Base-by-base conservation (phyloP, 2,113 vertebrate species). In the Dinomys branickii region DNA sequence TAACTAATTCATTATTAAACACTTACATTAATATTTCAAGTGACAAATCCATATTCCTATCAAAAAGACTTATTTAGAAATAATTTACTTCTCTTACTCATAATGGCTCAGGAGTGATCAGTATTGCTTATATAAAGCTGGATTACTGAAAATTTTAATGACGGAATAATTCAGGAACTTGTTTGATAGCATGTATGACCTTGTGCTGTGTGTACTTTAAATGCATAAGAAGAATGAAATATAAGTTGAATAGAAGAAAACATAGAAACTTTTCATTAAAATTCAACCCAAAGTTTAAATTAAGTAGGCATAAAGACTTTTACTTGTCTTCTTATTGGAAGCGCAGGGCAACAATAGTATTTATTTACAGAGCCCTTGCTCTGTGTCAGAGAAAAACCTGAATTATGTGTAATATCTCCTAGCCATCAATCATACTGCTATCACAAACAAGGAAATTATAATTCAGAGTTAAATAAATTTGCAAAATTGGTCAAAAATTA, bases 11-110 rank as follows among this genome's bases (percentile, higher is more conserved):
- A 73, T 17, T 38, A 82, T 50, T 61, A 75, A 33, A 67, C 78
- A 10, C 14, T 58, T 52, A 82, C 83, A 80, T 94, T 92, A 94
- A 80, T 83, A 77, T 77, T 87, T 85, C 16, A 67, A 20, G 69
- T 50, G 41, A 17, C 3, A 84, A 85, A 85, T 75, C 13, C 2
- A 61, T 83, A 9, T 41, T 81, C 75, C 52, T 3, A 52, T 73
- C 9, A 85, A 26, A 78, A 85, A 26, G 22, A 71, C 44, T 63
- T 24, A 73, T 44, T 95, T 91, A 54, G 10, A 5, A 91, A 77
- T 41, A 67, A 78, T 38, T 87, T 58, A 85, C 47, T 77, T 81
- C 71, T 92, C 33, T 41, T 8, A 26, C 24, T 90, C 59, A 61
- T 44, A 78, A 41, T 85, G 85, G 35, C 3, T n/a, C 17, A 85